phyloP scores from a whole-genome alignment of 2,797 vertebrate species.

The Sebastes trivittatus region DNA sequence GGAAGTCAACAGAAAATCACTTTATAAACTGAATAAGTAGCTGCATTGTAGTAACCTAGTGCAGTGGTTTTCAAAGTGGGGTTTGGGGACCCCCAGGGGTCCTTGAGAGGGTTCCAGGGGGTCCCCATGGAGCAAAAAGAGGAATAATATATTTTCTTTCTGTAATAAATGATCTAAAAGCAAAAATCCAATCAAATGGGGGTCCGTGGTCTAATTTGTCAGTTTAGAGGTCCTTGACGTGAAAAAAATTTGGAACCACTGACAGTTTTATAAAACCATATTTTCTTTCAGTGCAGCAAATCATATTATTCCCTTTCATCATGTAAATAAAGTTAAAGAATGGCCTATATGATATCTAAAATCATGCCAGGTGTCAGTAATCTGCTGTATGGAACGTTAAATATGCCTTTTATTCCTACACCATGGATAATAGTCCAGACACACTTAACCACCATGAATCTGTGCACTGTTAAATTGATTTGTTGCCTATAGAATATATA shows the following conservation, averaged over 20 bases:
- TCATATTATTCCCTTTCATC: neutral
- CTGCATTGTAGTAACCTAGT: neutral
- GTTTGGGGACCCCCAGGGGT: no score
- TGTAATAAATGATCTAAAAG: no score
- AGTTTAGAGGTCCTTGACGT: no score
- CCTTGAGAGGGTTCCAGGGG: no score
- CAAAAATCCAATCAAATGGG: no score
- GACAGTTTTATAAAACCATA: neutral
- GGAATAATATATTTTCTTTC: neutral
- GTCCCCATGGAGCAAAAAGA: no score
- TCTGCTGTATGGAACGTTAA: neutral
- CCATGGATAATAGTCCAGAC: neutral
- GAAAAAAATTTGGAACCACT: no score
- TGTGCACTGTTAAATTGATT: neutral
- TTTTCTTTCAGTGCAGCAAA: neutral
- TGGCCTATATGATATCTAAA: neutral
- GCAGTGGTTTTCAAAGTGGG: no score
- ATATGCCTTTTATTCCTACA: neutral
- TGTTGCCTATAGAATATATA: neutral
- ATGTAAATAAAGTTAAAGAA: neutral
- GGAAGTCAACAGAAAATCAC: slow-evolving; percentile 35
- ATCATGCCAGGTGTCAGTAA: neutral
- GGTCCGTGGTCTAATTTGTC: no score
- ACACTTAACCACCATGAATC: neutral
- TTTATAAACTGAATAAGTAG: neutral